Percentiles rank a stretch among this genome's conserved stretches.
These are phyloP conservation scores for Ectemnius lituratus DNA, from an alignment of 2,888 invertebrate species.

Conservation along the genomic window DNA sequence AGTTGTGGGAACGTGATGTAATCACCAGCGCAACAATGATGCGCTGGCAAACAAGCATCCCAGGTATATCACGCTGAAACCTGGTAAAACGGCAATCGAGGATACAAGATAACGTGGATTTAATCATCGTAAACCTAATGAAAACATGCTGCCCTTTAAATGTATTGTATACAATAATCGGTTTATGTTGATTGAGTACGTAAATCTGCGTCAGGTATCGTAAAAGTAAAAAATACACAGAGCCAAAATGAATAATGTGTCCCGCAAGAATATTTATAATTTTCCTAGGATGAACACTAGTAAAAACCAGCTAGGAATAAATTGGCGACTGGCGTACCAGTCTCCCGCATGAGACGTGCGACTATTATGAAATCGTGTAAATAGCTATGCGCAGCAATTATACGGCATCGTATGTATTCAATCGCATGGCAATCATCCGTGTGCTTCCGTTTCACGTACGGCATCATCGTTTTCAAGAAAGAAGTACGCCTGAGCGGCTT, in stretches of 20 bases:
- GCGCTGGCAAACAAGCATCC: constrained; percentile 19
- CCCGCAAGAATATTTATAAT: too few species aligned
- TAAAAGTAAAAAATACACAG: too few species aligned
- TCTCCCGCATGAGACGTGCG: constrained; percentile 17
- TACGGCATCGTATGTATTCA: neutral
- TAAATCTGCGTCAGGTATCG: too few species aligned
- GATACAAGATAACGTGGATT: too few species aligned
- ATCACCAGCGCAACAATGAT: constrained; percentile 46
- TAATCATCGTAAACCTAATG: too few species aligned
- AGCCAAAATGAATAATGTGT: too few species aligned
- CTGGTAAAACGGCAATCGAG: constrained; percentile 3
- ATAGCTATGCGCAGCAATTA: constrained; percentile 30
- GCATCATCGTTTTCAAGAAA: neutral
- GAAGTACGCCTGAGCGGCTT: too few species aligned
- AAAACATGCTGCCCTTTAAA: too few species aligned
- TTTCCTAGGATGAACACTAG: neutral
- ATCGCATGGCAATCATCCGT: constrained; percentile 18
- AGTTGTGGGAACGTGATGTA: constrained; percentile 38
- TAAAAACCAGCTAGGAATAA: neutral
- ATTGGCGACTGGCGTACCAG: constrained; percentile 25
- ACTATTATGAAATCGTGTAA: constrained; percentile 27
- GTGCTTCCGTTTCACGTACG: constrained; percentile 23
- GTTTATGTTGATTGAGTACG: too few species aligned
- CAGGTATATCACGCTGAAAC: constrained; percentile 35
- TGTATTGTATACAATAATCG: too few species aligned